Evolutionary conservation across 2,888 invertebrate genomes (phyloP).

Genomic region (Serrognathus titanus): DNA sequence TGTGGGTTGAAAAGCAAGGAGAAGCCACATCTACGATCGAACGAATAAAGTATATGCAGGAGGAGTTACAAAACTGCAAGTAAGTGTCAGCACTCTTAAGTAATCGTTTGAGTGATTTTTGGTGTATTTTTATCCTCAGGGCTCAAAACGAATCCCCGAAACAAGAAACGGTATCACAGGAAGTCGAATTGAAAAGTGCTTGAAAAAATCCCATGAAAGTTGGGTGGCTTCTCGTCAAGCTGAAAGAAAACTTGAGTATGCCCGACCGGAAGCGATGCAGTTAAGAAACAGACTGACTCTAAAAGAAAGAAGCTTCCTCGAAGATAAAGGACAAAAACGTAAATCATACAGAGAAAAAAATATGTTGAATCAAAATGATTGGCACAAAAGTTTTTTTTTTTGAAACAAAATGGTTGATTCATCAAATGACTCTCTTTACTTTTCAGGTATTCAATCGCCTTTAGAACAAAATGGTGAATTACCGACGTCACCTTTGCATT

Average conservation of each 20-base stretch:
- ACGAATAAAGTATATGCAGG: constrained; percentile 72
- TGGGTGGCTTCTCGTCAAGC: constrained; percentile 82
- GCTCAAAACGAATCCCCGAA: constrained; percentile 63
- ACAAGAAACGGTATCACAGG: constrained; percentile 83
- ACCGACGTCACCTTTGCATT: constrained; percentile 49
- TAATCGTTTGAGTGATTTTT: too few species aligned
- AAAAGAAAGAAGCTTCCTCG: constrained; percentile 52
- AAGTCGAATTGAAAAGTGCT: constrained; percentile 65
- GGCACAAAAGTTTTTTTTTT: too few species aligned
- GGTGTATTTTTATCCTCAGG: constrained; percentile 33
- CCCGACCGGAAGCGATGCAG: constrained; percentile 66
- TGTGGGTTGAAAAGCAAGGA: constrained; percentile 77
- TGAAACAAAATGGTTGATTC: neutral
- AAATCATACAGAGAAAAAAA: constrained; percentile 35
- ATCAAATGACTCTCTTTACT: constrained; percentile 8
- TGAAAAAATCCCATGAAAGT: constrained; percentile 81
- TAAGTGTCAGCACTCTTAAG: constrained; percentile 44
- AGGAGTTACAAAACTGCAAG: constrained; percentile 78
- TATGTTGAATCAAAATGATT: constrained; percentile 1
- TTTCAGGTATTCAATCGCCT: constrained; percentile 55
- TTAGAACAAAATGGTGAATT: constrained; percentile 53
- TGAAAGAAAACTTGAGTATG: constrained; percentile 78
- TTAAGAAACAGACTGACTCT: constrained; percentile 61
- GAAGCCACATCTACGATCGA: constrained; percentile 78
- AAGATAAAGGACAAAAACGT: constrained; percentile 53